Evolutionary conservation across 1,140 invertebrate genomes (phyloP).

Genomic region (Homarus americanus): DNA sequence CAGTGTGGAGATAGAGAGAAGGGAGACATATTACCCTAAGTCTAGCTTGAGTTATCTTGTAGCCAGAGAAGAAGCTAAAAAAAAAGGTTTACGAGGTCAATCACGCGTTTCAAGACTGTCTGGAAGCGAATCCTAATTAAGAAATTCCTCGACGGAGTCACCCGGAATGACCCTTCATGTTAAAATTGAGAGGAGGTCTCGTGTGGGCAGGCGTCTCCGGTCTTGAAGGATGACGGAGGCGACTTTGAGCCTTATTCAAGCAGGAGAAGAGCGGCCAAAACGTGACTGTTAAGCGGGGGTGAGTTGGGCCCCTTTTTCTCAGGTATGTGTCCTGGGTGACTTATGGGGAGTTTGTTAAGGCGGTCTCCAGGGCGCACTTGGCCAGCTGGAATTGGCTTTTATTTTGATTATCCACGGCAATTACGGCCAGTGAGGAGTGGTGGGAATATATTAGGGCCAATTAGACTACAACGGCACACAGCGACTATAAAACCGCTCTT

Average conservation of each 20-base stretch:
- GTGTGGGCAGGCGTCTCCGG: neutral
- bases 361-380: neutral
- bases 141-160: slow-evolving; percentile 14
- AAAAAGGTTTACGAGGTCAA: neutral
- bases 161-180: slow-evolving; percentile 24
- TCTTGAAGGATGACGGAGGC: neutral
- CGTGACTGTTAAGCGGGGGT: neutral
- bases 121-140: slow-evolving; percentile 8
- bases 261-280: neutral
- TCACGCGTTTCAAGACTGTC: neutral
- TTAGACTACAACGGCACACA: slow-evolving; percentile 5
- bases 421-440: slow-evolving; percentile 27
- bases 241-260: neutral
- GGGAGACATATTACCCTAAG: neutral
- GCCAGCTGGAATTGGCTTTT: slow-evolving; percentile 21
- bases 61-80: neutral
- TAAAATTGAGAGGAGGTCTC: neutral
- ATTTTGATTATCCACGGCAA: slow-evolving; percentile 39
- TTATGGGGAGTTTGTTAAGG: slow-evolving; percentile 18
- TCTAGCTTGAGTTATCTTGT: neutral
- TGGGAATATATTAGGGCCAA: slow-evolving; percentile 34
- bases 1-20: neutral
- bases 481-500: neutral
- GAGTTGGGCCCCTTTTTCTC: slow-evolving; percentile 1
- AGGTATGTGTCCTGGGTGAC: neutral